A percentile compares a stretch with the other conserved stretches of the same genome.
Conservation (phyloP, 2,888 invertebrate genomes). For the Adelognathus sp. region DNA sequence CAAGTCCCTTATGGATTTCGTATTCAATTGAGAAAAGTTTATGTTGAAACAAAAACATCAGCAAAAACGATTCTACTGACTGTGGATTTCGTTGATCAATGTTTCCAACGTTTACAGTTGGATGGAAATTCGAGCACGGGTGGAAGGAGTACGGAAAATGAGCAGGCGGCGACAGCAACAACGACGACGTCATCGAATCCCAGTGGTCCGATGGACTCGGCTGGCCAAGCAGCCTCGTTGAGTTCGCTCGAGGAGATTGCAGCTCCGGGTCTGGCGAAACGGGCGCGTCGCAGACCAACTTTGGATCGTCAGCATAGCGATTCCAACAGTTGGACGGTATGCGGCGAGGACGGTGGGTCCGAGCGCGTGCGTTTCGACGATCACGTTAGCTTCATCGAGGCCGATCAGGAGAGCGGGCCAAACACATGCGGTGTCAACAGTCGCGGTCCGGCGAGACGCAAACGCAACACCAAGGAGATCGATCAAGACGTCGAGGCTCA, state of each 20-base stretch:
- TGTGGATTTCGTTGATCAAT: neutral
- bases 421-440: conserved; percentile 66
- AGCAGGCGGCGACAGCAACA: conserved; percentile 60
- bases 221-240: conserved; percentile 80
- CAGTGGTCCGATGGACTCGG: conserved; percentile 71
- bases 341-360: conserved; percentile 83
- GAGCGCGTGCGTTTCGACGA: conserved; percentile 87
- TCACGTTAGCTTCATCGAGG: conserved; percentile 84
- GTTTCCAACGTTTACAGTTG: conserved; percentile 67
- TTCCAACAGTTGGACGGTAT: conserved; percentile 75
- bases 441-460: conserved; percentile 56
- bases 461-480: conserved; percentile 66
- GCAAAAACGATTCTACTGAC: neutral
- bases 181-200: conserved; percentile 58
- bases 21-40: too few species aligned
- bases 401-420: conserved; percentile 81
- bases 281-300: conserved; percentile 78
- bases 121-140: conserved; percentile 75
- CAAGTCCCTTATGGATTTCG: too few species aligned
- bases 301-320: conserved; percentile 79
- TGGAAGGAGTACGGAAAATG: conserved; percentile 72
- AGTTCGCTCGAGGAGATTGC: conserved; percentile 82
- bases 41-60: neutral
- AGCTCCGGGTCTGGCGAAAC: conserved; percentile 77
- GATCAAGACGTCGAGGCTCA: conserved; percentile 72